These are phyloP conservation scores for Gorilla gorilla DNA, from an alignment of 2,113 vertebrate genomes.

Conservation along the genomic window DNA sequence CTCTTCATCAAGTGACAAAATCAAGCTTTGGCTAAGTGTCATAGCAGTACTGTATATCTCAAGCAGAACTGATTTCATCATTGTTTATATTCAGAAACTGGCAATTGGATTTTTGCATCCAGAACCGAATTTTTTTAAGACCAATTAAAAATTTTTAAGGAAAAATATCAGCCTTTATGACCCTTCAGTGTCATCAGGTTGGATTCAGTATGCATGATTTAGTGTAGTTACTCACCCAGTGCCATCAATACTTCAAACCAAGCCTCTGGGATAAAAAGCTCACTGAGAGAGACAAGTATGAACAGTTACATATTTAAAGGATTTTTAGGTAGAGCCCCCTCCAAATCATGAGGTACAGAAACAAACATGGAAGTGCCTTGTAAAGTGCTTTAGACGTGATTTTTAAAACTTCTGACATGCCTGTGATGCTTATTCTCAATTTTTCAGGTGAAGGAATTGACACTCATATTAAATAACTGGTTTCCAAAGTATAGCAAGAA, in stretches of 20 bases:
- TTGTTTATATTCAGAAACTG: conserved; percentile 5
- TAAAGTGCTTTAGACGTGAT: not conserved
- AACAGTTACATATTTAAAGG: not conserved
- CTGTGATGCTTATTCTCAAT: not conserved
- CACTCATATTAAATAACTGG: not conserved
- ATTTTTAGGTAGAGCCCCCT: not conserved
- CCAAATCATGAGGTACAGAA: not conserved
- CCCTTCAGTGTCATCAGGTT: not conserved
- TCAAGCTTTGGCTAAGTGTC: not conserved
- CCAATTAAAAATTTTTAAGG: not conserved
- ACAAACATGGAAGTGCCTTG: not conserved
- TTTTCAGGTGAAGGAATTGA: not conserved
- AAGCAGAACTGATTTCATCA: not conserved
- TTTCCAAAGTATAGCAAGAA: not conserved
- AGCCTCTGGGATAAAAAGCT: not conserved
- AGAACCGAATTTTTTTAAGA: not conserved
- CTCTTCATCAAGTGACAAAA: not conserved
- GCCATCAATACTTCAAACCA: not conserved
- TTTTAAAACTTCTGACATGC: not conserved
- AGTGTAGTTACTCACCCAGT: not conserved
- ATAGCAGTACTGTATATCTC: not conserved
- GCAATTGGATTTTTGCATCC: not conserved
- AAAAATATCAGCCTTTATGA: not conserved
- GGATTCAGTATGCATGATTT: too few relatives aligned
- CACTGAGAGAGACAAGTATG: too few relatives aligned